These are phyloP conservation scores for Ochropleura leucogaster DNA, from an alignment of 2,888 invertebrate species.

Conservation along the genomic window DNA sequence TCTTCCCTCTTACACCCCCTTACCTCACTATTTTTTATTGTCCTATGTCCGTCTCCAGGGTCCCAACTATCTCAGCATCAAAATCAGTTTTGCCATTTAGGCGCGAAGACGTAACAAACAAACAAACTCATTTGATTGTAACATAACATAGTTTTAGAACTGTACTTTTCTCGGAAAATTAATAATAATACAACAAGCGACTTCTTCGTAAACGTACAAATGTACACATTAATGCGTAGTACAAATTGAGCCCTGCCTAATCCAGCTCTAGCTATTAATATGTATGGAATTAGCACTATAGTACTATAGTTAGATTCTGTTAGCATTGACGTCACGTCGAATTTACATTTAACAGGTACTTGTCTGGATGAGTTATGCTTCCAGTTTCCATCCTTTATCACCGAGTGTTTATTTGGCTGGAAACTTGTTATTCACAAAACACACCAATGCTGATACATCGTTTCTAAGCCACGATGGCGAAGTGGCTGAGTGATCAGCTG, in stretches of 20 bases:
- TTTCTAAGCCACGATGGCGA: no score
- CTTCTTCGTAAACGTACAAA: conserved; percentile 6
- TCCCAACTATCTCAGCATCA: no score
- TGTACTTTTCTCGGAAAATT: conserved; percentile 11
- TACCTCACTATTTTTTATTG: no score
- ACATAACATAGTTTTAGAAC: conserved; percentile 12
- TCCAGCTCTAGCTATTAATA: conserved; percentile 43
- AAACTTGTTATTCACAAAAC: conserved; percentile 29
- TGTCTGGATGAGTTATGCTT: conserved; percentile 48
- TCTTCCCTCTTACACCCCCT: no score
- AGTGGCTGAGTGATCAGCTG: no score
- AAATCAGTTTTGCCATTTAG: no score
- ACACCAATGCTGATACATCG: conserved; percentile 7
- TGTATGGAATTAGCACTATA: conserved; percentile 37
- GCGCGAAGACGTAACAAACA: no score
- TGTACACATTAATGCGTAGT: background rate
- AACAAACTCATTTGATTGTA: no score
- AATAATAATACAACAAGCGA: background rate
- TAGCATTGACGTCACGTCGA: conserved; percentile 58
- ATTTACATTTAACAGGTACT: conserved; percentile 59
- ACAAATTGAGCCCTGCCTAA: conserved; percentile 43
- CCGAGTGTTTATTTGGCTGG: conserved; percentile 39
- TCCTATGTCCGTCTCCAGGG: no score
- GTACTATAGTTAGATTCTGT: conserved; percentile 37
- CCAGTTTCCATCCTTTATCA: conserved; percentile 48